Evolutionary conservation across 2,113 vertebrate genomes (phyloP).

Genomic region (Catagonus wagneri): DNA sequence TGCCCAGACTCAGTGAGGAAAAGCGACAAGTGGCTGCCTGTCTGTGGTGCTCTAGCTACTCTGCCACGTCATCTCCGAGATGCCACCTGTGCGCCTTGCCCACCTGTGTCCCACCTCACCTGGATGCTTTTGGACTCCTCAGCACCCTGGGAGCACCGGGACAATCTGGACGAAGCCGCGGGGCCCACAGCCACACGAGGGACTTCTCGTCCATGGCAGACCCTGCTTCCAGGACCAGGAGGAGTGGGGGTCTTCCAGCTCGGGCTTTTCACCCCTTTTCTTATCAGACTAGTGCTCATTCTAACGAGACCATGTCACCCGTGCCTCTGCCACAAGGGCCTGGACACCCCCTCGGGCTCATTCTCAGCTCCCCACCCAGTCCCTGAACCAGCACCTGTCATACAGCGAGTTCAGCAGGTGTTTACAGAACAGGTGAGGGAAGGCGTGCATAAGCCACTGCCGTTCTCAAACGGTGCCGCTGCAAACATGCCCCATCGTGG

Average conservation of each 20-base stretch:
- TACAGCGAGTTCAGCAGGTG: neutral
- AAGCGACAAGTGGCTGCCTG: neutral
- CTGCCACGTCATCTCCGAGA: neutral
- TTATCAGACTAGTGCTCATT: neutral
- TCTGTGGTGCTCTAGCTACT: neutral
- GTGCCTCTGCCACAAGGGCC: neutral
- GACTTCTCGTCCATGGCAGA: too few relatives aligned
- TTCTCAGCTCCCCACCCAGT: too few relatives aligned
- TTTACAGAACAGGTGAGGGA: neutral
- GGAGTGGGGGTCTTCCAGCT: neutral
- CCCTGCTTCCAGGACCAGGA: neutral
- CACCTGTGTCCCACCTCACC: too few relatives aligned
- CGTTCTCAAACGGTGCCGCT: neutral
- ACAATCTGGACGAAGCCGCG: too few relatives aligned
- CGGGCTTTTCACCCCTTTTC: neutral
- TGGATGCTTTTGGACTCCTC: neutral
- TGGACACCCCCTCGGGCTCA: accelerated
- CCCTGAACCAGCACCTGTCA: neutral
- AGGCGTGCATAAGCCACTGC: neutral
- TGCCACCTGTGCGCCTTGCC: neutral
- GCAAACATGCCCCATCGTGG: neutral
- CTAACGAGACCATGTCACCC: neutral
- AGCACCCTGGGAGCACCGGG: neutral
- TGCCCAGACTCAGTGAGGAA: neutral
- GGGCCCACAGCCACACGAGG: neutral